A percentile compares a stretch with the other conserved stretches of the same genome.
Evolutionary conservation across 2,888 invertebrate genomes (phyloP).

Genomic region (Chaetogeoica ovagalla): DNA sequence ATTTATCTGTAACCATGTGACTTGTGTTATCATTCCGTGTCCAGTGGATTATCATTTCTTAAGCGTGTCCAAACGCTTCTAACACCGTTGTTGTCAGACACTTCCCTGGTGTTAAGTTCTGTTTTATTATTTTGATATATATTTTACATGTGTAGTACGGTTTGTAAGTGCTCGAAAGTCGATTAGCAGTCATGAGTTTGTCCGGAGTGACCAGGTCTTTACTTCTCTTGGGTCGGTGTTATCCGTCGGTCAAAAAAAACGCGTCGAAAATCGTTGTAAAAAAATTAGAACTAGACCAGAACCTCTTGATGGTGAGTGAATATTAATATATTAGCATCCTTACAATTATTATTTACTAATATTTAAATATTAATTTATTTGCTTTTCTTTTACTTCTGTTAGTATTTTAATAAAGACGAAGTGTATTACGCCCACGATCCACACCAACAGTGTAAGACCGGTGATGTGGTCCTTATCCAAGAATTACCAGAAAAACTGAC

Average conservation of each 20-base stretch:
- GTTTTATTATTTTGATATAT: no score
- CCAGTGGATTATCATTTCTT: no score
- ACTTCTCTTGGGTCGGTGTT: slow-evolving; percentile 75
- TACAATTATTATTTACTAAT: slow-evolving; percentile 10
- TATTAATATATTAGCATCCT: slow-evolving; percentile 33
- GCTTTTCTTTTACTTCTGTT: slow-evolving; percentile 58
- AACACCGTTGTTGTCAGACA: no score
- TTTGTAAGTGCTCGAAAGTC: no score
- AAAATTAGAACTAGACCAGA: slow-evolving; percentile 73
- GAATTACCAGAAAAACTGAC: slow-evolving; percentile 73
- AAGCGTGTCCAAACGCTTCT: no score
- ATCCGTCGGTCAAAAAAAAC: slow-evolving; percentile 76
- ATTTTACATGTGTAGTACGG: no score
- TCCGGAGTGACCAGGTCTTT: slow-evolving; percentile 63
- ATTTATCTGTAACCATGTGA: no score
- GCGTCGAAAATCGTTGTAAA: slow-evolving; percentile 78
- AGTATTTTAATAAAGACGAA: slow-evolving; percentile 79
- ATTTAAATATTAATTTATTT: slow-evolving; percentile 55
- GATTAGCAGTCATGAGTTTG: slow-evolving; percentile 57
- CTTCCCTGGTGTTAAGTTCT: no score
- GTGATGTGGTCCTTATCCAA: slow-evolving; percentile 80
- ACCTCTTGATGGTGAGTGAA: slow-evolving; percentile 73
- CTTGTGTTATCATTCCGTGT: no score
- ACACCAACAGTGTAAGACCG: slow-evolving; percentile 74
- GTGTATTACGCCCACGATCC: slow-evolving; percentile 80